Evolutionary conservation across 2,888 invertebrate species (phyloP).

Genomic region (Drosophila eohydei): DNA sequence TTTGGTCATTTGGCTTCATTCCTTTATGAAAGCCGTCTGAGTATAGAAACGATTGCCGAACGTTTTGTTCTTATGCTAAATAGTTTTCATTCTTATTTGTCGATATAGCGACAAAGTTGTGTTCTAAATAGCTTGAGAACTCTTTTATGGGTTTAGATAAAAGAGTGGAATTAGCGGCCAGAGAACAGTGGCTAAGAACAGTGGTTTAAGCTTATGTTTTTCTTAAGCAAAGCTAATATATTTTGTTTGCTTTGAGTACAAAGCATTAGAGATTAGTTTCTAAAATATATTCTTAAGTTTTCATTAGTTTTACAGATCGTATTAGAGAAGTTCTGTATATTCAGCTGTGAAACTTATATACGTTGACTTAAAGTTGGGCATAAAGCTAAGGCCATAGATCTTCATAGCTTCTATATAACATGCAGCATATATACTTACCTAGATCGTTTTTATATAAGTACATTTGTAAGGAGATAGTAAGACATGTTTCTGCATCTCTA

Average conservation of each 20-base stretch:
- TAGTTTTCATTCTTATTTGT: slow-evolving; percentile 3
- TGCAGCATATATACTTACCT: no score
- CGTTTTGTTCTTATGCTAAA: slow-evolving; percentile 25
- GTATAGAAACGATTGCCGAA: slow-evolving; percentile 10
- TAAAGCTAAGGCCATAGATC: no score
- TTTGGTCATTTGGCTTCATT: not conserved
- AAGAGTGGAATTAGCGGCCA: not conserved
- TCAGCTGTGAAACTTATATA: no score
- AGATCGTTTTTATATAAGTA: no score
- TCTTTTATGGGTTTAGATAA: not conserved
- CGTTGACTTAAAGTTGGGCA: no score
- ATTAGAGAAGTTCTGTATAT: no score
- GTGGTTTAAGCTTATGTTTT: not conserved
- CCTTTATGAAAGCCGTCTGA: slow-evolving; percentile 11
- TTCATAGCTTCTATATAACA: no score
- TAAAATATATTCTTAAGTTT: not conserved
- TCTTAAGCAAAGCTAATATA: not conserved
- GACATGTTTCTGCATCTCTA: no score
- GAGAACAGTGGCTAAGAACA: not conserved
- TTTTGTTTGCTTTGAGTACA: not conserved
- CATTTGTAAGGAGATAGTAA: no score
- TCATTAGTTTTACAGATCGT: no score
- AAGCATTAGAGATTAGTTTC: not conserved
- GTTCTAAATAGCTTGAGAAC: slow-evolving; percentile 10
- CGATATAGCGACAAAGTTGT: not conserved